These are phyloP conservation scores for Agrotis clavis DNA, from an alignment of 2,888 invertebrate genomes.

Conservation along the genomic window DNA sequence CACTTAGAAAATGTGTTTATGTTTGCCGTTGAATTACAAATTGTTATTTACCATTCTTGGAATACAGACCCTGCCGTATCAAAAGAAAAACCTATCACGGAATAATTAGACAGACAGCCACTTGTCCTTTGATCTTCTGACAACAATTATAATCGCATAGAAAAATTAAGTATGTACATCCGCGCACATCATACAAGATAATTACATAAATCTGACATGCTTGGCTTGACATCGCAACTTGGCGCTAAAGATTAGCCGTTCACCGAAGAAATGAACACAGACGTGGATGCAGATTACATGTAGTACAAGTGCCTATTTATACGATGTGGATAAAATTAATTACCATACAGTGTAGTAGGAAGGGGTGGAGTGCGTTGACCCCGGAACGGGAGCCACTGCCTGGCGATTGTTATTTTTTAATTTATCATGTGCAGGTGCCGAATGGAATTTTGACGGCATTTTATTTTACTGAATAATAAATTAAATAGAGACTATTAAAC, in stretches of 20 bases:
- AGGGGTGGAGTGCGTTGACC: constrained; percentile 71
- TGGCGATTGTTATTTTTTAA: constrained; percentile 68
- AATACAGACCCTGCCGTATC: constrained; percentile 20
- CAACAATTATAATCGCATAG: constrained; percentile 28
- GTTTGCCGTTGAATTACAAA: constrained; percentile 47
- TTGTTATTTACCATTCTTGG: constrained; percentile 45
- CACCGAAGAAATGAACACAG: constrained; percentile 38
- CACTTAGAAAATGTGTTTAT: constrained; percentile 55
- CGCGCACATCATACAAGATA: constrained; percentile 41
- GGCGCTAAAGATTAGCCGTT: constrained; percentile 45
- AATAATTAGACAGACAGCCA: constrained; percentile 28
- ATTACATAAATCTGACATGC: constrained; percentile 40
- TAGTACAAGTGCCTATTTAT: constrained; percentile 62
- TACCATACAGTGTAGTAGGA: constrained; percentile 70
- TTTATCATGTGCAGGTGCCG: constrained; percentile 68
- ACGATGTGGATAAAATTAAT: constrained; percentile 71
- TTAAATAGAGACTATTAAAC: constrained; percentile 38
- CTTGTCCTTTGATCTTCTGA: constrained; percentile 42
- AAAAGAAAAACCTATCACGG: constrained; percentile 19
- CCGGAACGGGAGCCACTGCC: constrained; percentile 66
- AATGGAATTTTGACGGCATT: constrained; percentile 59
- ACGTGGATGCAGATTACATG: constrained; percentile 59
- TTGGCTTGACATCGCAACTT: constrained; percentile 34
- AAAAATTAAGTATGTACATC: constrained; percentile 36
- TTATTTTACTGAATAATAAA: constrained; percentile 50